A percentile compares a stretch with the other conserved stretches of the same genome.
phyloP scores from a whole-genome alignment of 2,113 vertebrate species.

The Saccopteryx leptura region DNA sequence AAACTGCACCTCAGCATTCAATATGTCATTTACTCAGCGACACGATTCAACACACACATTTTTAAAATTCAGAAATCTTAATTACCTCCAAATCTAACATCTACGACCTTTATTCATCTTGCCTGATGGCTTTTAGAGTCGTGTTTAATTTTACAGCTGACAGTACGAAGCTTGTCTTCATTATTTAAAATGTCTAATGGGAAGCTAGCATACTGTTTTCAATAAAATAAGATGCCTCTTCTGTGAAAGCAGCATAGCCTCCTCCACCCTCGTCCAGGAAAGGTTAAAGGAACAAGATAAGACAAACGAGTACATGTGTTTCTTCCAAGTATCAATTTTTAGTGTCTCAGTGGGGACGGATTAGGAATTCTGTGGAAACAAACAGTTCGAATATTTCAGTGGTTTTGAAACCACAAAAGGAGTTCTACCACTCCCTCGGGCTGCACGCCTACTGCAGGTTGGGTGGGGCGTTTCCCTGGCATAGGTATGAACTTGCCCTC shows the following conservation, averaged over 20 bases:
- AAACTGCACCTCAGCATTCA: neutral
- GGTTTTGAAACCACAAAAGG: neutral
- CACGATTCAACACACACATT: neutral
- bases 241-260: neutral
- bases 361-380: neutral
- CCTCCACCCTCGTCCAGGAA: neutral
- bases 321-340: neutral
- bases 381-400: neutral
- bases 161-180: slow-evolving; percentile 49
- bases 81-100: slow-evolving; percentile 69
- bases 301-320: accelerated
- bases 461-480: neutral
- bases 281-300: neutral
- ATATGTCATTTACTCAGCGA: neutral
- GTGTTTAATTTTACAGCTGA: slow-evolving; percentile 68
- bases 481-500: neutral
- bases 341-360: neutral
- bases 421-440: accelerated
- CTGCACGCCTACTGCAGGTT: no score
- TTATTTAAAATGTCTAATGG: slow-evolving; percentile 51
- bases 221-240: slow-evolving; percentile 44
- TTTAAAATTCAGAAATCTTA: slow-evolving; percentile 68
- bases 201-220: slow-evolving; percentile 48
- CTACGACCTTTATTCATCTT: slow-evolving; percentile 16
- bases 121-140: slow-evolving; percentile 63